Evolutionary conservation across 2,888 invertebrate species (phyloP).

Genomic region (Yponomeuta evonymella): DNA sequence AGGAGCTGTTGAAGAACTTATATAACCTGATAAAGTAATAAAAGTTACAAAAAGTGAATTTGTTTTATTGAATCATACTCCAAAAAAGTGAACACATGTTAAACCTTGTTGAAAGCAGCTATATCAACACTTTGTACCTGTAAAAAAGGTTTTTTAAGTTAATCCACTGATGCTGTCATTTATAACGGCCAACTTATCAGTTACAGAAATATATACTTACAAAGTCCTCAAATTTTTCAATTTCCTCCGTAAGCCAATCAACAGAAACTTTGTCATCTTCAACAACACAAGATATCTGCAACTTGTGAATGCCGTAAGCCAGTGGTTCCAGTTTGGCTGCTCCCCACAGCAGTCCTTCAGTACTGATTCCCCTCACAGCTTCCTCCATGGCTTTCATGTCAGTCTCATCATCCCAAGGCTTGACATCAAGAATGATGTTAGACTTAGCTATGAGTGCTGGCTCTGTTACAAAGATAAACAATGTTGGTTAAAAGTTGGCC

Average conservation of each 20-base stretch:
- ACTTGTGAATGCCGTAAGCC: constrained; percentile 93
- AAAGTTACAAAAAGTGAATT: constrained; percentile 15
- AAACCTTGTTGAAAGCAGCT: constrained; percentile 96
- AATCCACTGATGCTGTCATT: neutral
- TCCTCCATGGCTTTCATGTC: constrained; percentile 91
- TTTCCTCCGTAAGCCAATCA: constrained; percentile 90
- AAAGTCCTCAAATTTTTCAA: constrained; percentile 88
- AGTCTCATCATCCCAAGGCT: constrained; percentile 96
- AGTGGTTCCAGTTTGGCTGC: constrained; percentile 93
- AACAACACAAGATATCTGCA: constrained; percentile 94
- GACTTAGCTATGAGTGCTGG: constrained; percentile 95
- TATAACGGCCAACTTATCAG: too few relatives aligned
- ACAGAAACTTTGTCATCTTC: constrained; percentile 97
- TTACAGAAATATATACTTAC: constrained; percentile 62
- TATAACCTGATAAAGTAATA: neutral
- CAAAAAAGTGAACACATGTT: constrained; percentile 38
- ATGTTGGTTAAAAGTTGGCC: neutral
- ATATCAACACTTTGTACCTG: constrained; percentile 94
- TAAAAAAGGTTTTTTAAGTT: constrained; percentile 32
- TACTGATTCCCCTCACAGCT: constrained; percentile 83
- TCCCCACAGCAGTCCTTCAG: constrained; percentile 96
- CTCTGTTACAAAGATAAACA: constrained; percentile 68
- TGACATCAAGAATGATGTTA: constrained; percentile 94
- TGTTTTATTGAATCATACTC: constrained; percentile 12
- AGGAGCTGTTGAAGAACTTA: too few relatives aligned